Percentiles rank a stretch among this genome's conserved stretches.
Conservation (phyloP, 2,797 vertebrate genomes). For the Phoebastria nigripes region DNA sequence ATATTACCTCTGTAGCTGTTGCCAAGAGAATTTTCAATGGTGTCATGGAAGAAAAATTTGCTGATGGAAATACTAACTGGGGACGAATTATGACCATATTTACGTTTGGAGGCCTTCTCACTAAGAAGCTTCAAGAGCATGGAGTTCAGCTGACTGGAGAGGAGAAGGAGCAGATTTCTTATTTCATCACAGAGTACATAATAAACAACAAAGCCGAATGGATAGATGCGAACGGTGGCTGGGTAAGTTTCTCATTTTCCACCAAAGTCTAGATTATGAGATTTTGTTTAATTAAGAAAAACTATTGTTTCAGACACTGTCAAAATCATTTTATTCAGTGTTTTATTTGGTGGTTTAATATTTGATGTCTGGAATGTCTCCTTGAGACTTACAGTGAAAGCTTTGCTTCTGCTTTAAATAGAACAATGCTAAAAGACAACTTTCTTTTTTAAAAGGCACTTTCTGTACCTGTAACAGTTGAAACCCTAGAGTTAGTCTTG, state of each 20-base stretch:
- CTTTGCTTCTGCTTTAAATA: not conserved
- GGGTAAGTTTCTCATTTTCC: conserved; percentile 65
- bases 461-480: not conserved
- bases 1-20: conserved; percentile 49
- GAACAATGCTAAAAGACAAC: not conserved
- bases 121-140: conserved; percentile 63
- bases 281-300: not conserved
- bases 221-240: conserved; percentile 74
- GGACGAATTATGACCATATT: conserved; percentile 76
- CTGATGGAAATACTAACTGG: conserved; percentile 76
- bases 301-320: not conserved
- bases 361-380: not conserved
- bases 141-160: conserved; percentile 29
- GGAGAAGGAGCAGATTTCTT: conserved; percentile 57
- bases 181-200: conserved; percentile 74
- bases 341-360: not conserved
- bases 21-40: conserved; percentile 65
- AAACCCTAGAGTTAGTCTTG: not conserved
- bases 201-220: conserved; percentile 64
- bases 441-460: not conserved
- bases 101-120: conserved; percentile 70
- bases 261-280: not conserved
- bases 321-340: not conserved
- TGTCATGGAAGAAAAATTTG: conserved; percentile 74
- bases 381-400: not conserved